Conservation (phyloP, 2,888 invertebrate species). For the Pherbina coryleti region DNA sequence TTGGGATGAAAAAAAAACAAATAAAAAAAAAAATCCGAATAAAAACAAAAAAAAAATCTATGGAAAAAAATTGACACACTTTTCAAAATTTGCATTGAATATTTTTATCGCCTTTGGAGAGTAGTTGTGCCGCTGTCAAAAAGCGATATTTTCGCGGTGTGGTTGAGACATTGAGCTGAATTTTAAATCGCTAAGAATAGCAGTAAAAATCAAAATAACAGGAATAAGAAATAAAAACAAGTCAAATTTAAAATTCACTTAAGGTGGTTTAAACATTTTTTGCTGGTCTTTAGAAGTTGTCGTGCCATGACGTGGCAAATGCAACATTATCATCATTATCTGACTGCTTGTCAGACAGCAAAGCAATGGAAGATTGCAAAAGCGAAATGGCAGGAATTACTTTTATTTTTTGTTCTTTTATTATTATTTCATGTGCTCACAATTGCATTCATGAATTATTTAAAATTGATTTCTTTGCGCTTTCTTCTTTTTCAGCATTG, state of each 20-base stretch:
- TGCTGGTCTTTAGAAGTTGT: too few relatives aligned
- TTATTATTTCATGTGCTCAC: background rate
- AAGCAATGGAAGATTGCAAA: background rate
- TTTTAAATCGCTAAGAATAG: background rate
- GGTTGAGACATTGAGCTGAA: background rate
- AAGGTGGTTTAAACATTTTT: background rate
- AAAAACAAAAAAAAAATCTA: background rate
- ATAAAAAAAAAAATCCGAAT: background rate
- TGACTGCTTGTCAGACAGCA: background rate
- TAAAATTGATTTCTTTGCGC: slow-evolving; percentile 1
- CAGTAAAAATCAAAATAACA: background rate
- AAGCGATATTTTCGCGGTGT: background rate
- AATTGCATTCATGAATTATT: slow-evolving; percentile 22
- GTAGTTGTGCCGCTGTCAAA: too few relatives aligned
- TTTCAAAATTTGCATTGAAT: slow-evolving; percentile 16
- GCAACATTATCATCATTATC: background rate
- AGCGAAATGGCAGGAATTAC: background rate
- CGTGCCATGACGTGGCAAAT: too few relatives aligned
- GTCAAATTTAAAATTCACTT: background rate
- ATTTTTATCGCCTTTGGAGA: background rate
- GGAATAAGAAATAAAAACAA: background rate
- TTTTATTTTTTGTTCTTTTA: background rate
- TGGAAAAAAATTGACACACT: background rate
- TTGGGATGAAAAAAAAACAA: background rate
- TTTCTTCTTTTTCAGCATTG: too few relatives aligned